phyloP scores from a whole-genome alignment of 2,797 vertebrate species.

The Carapus acus region DNA sequence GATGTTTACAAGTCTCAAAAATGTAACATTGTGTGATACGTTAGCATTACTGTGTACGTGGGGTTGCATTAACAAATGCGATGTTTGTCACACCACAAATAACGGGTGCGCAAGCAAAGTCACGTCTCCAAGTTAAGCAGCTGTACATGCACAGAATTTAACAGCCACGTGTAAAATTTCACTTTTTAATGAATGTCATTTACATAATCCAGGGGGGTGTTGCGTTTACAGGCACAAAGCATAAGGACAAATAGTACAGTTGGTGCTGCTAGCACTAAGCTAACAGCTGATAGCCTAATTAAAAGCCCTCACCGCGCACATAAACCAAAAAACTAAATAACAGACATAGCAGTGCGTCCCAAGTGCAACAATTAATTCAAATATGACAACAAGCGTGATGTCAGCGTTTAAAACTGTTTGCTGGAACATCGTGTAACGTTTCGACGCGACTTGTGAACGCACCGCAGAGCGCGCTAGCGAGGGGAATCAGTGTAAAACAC shows the following conservation, averaged over 20 bases:
- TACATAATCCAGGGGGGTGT: background rate
- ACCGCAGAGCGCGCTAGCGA: constrained; percentile 31
- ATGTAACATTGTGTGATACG: too few relatives aligned
- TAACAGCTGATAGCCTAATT: constrained; percentile 48
- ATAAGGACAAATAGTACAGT: constrained; percentile 11
- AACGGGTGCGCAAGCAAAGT: too few relatives aligned
- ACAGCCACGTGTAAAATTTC: too few relatives aligned
- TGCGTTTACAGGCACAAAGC: background rate
- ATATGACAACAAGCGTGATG: background rate
- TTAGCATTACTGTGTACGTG: too few relatives aligned
- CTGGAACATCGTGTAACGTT: background rate
- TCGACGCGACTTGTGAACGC: background rate
- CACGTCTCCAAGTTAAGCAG: too few relatives aligned
- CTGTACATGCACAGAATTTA: too few relatives aligned
- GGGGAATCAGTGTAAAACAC: constrained; percentile 7
- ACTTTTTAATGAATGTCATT: background rate
- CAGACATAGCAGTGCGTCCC: background rate
- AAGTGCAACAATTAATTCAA: background rate
- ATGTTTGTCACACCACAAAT: too few relatives aligned
- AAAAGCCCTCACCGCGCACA: background rate
- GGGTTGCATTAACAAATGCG: too few relatives aligned
- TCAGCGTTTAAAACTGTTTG: background rate
- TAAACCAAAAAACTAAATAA: background rate
- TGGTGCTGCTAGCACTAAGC: constrained; percentile 35
- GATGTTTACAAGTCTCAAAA: too few relatives aligned